A percentile compares a stretch with the other conserved stretches of the same genome.
Conservation (phyloP, 2,888 invertebrate species). For the Idaea straminata region DNA sequence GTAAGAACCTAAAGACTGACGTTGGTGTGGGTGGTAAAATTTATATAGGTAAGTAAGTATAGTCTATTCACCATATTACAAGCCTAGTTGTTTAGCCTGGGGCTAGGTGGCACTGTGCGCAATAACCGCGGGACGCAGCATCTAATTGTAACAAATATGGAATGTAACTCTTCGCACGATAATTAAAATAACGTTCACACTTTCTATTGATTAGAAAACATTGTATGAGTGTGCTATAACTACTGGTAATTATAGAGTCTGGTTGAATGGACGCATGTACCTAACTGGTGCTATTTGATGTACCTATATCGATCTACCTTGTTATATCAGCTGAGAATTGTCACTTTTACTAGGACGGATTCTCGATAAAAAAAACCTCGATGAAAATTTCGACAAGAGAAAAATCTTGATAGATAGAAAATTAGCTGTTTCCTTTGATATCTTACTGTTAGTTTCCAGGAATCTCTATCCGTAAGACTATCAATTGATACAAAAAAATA, state of each 20-base stretch:
- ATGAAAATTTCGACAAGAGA: too few species aligned
- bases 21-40: too few species aligned
- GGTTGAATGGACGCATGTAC: not conserved
- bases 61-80: too few species aligned
- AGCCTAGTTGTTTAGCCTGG: too few species aligned
- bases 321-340: not conserved
- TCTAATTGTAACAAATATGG: not conserved
- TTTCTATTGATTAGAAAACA: slow-evolving; percentile 21
- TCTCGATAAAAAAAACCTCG: too few species aligned
- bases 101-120: not conserved
- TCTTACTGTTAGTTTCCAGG: too few species aligned
- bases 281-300: not conserved
- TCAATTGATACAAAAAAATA: too few species aligned
- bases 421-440: too few species aligned
- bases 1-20: too few species aligned
- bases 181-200: slow-evolving; percentile 8
- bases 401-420: too few species aligned
- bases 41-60: too few species aligned
- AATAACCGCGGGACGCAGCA: not conserved
- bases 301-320: not conserved
- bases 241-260: not conserved
- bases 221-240: not conserved
- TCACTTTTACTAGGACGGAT: not conserved
- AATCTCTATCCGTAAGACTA: too few species aligned
- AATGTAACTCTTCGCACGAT: not conserved